Conservation (phyloP, 2,888 invertebrate species). For the Autographa gamma region DNA sequence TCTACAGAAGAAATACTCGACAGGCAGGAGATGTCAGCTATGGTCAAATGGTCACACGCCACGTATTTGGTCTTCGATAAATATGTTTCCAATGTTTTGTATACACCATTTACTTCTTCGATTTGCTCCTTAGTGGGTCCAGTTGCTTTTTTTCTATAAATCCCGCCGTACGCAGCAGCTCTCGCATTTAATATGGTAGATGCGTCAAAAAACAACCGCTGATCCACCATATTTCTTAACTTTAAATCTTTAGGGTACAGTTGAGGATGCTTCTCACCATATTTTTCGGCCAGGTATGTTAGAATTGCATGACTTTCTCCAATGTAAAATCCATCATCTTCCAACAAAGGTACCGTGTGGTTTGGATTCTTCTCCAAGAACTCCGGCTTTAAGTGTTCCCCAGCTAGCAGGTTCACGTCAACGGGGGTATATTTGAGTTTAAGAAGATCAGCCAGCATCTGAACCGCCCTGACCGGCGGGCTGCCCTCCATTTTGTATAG, state of each 20-base stretch:
- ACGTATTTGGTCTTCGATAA: conserved; percentile 61
- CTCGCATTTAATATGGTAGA: conserved; percentile 58
- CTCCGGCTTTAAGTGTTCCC: conserved; percentile 62
- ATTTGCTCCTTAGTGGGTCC: conserved; percentile 52
- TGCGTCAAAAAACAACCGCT: conserved; percentile 66
- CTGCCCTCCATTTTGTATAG: conserved; percentile 64
- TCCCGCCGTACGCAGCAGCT: conserved; percentile 22
- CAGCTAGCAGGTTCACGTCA: conserved; percentile 53
- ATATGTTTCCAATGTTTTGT: conserved; percentile 67
- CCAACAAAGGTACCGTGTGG: conserved; percentile 67
- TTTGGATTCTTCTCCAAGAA: conserved; percentile 68
- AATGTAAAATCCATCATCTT: conserved; percentile 69
- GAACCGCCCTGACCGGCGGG: conserved; percentile 64
- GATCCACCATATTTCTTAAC: conserved; percentile 64
- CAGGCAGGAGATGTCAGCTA: conserved; percentile 69
- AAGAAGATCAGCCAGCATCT: conserved; percentile 65
- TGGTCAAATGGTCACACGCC: conserved; percentile 63
- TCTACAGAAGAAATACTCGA: conserved; percentile 62
- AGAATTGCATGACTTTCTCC: conserved; percentile 72
- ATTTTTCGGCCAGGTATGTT: conserved; percentile 70
- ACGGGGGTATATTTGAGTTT: conserved; percentile 59
- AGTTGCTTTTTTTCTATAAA: conserved; percentile 42
- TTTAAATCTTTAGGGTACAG: conserved; percentile 67
- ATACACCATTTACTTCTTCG: conserved; percentile 58
- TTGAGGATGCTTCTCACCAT: conserved; percentile 64